phyloP scores from a whole-genome alignment of 2,797 vertebrate species.

The Crax fasciolata region DNA sequence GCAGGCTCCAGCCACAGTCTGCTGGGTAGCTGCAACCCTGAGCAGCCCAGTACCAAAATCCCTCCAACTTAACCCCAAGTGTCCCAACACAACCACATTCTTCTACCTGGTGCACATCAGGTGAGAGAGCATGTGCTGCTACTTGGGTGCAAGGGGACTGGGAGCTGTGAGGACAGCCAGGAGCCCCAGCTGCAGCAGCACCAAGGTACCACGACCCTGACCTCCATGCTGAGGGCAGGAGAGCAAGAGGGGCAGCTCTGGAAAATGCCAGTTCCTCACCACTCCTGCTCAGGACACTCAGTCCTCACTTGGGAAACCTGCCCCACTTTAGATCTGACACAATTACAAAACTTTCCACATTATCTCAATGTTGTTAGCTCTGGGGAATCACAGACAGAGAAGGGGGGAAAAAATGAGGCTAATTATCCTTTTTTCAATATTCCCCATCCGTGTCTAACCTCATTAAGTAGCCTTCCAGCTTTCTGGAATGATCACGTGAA shows the following conservation, averaged over 20 bases:
- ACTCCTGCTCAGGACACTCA: background rate
- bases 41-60: background rate
- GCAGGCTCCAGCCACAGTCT: background rate
- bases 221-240: background rate
- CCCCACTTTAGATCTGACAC: slow-evolving; percentile 37
- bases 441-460: background rate
- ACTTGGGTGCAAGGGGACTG: background rate
- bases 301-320: slow-evolving; percentile 6
- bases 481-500: slow-evolving; percentile 32
- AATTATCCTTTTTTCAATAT: slow-evolving; percentile 57
- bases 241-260: background rate
- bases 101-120: background rate
- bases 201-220: background rate
- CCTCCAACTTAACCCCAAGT: background rate
- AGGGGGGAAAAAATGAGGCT: background rate
- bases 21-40: background rate
- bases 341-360: slow-evolving; percentile 2
- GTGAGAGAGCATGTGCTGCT: background rate
- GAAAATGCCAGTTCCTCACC: background rate
- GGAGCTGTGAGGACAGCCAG: background rate
- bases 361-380: background rate
- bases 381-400: slow-evolving; percentile 25
- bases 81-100: background rate
- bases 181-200: background rate
- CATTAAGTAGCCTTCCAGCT: slow-evolving; percentile 30